Conservation (phyloP, 1,140 invertebrate species). For the Protaetia brevitarsis region DNA sequence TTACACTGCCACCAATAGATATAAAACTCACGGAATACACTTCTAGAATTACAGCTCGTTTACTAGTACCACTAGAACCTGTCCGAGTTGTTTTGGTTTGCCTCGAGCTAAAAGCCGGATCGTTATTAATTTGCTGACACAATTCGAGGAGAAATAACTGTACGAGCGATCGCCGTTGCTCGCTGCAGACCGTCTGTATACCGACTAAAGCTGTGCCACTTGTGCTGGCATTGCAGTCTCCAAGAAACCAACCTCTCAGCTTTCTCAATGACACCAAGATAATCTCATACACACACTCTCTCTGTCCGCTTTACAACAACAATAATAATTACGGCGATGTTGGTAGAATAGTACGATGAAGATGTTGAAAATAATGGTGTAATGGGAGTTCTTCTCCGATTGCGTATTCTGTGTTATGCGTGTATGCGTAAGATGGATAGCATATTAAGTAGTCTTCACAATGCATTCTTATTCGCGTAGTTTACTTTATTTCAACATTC, state of each 20-base stretch:
- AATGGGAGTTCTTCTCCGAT: neutral
- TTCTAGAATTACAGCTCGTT: neutral
- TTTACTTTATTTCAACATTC: no score
- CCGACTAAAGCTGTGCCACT: constrained; percentile 34
- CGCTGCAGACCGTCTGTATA: constrained; percentile 28
- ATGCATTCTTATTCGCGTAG: no score
- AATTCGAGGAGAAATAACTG: constrained; percentile 29
- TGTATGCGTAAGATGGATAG: neutral
- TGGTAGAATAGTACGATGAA: no score
- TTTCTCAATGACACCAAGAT: constrained; percentile 34
- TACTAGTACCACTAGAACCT: neutral
- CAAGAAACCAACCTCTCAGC: constrained; percentile 23
- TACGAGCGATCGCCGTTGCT: constrained; percentile 22
- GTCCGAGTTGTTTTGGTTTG: neutral
- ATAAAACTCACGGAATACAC: neutral
- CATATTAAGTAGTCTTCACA: neutral
- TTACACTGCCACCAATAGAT: neutral
- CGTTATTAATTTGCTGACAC: constrained; percentile 25
- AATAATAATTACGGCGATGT: neutral
- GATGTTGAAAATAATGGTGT: neutral
- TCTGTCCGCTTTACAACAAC: neutral
- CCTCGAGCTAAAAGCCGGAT: constrained; percentile 12
- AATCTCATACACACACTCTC: constrained; percentile 22
- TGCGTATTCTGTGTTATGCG: neutral
- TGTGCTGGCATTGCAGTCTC: constrained; percentile 33